Evolutionary conservation across 2,797 vertebrate genomes (phyloP), one percentile per base, ranked within the genome.

Genomic region (Chelon auratus): DNA sequence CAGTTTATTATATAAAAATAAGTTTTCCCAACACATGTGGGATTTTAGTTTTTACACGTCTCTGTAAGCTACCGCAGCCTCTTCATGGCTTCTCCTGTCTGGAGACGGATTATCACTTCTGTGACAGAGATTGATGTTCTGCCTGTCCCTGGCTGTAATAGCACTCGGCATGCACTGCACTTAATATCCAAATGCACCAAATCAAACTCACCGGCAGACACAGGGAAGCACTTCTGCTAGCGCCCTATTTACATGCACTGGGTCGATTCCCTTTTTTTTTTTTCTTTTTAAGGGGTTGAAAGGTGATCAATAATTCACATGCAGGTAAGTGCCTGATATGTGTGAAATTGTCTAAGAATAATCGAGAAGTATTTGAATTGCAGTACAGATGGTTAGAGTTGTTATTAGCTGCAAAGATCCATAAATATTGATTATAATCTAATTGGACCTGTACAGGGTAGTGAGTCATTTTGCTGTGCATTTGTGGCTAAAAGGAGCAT

Each of bases 111-210:
- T 86, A 86, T 77, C 76, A 72, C 82, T 54, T 74, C 81, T 79
- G 64, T 90, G 87, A 91, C 89, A 90, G 82, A 82, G 87, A 93
- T 86, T 88, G 89, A 93, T 91, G 88, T 63, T 71, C 80, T 33
- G 80, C 81, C 78, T 78, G 81, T 87, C 78, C 65, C 72, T 9
- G 13, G 70, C 70, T 73, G 78, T 82, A 87, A 87, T 77, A 82
- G 77, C 86, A 83, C 82, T 88, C 83, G 81, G 80, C 83, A 88
- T 86, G 87, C 85, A 62, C 86, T 69, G 81, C 88, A 88, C 89
- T 92, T 92, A 87, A 90, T 87, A 87, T 88, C 87, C 83, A 86
- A 92, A 91, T 89, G 84, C 77, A 87, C 83, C 82, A 85, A 87
- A 90, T 90, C 82, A 90, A 90, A 91, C 84, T 81, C 83, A 61